Evolutionary conservation across 2,888 invertebrate species (phyloP).

Genomic region (Nemoura dubitans): DNA sequence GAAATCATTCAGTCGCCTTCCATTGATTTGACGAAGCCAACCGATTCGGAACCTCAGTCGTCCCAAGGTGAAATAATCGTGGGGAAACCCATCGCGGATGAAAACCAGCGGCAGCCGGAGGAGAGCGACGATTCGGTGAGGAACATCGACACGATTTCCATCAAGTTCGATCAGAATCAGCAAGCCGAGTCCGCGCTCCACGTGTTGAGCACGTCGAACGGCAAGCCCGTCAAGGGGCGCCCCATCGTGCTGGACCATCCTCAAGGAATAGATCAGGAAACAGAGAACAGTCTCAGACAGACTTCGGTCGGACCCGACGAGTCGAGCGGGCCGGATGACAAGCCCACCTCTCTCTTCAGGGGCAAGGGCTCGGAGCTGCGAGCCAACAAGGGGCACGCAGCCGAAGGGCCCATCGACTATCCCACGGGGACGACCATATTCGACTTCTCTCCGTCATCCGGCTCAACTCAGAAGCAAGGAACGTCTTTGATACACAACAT

Average conservation of each 20-base stretch:
- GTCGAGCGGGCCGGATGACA: background rate
- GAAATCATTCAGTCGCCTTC: slow-evolving; percentile 75
- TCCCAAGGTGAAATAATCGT: slow-evolving; percentile 44
- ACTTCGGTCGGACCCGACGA: background rate
- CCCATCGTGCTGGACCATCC: slow-evolving; percentile 22
- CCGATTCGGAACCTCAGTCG: slow-evolving; percentile 43
- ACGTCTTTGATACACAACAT: slow-evolving; percentile 48
- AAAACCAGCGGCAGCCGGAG: background rate
- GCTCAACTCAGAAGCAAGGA: slow-evolving; percentile 50
- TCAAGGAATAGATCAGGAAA: background rate
- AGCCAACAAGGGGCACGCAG: background rate
- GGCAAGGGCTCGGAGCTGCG: background rate
- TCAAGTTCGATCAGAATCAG: slow-evolving; percentile 16
- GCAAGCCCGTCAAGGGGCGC: slow-evolving; percentile 31
- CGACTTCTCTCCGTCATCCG: slow-evolving; percentile 47
- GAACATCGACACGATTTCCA: background rate
- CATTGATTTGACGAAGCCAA: slow-evolving; percentile 65
- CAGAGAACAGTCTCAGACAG: background rate
- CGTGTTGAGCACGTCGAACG: slow-evolving; percentile 34
- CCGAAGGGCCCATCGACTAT: background rate
- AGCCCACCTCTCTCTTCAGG: background rate
- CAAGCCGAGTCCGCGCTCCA: background rate
- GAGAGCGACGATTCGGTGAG: background rate
- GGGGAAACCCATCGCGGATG: slow-evolving; percentile 42
- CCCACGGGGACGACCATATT: slow-evolving; percentile 28